Base-by-base conservation (phyloP, 2,888 invertebrate species). In the Agrotis exclamationis region DNA sequence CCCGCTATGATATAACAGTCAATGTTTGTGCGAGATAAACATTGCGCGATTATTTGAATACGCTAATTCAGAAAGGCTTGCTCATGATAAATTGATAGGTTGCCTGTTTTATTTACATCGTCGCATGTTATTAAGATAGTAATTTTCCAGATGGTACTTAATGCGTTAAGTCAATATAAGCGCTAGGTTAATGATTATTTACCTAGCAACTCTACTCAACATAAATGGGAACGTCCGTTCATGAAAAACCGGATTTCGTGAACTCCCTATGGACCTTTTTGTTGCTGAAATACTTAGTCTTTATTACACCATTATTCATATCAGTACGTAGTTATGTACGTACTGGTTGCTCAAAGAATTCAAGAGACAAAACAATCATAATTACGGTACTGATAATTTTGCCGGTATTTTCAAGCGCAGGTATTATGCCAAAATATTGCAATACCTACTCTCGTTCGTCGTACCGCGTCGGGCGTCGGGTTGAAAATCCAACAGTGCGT, bases 1-100 rank as follows among this genome's bases (percentile, higher is more conserved):
- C 69, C 56, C 24, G n/a, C 4, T 48, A 16, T 57, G 22, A 24
- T 58, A 51, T 64, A 58, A 59, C 47, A 59, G 64, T 48, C 28
- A 53, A 58, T 56, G n/a, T 64, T 62, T 64, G 54, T 63, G 39
- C 57, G 44, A 48, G 54, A 68, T 51, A 67, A 56, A 20, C 56
- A 53, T 16, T 53, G 48, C 3, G 47, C n/a, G 7, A 54, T 13
- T 63, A 53, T 48, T 56, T 64, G 16, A 1, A 9, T 72, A 51
- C 4, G 24, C 51, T 51, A 47, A 33, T 50, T 47, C 24, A 22
- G 22, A 44, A 48, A 24, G n/a, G 1, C 33, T 9, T 20, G 22
- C 16, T 6, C 20, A 28, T 7, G n/a, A 24, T 47, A 51, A 24
- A 44, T 63, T 48, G 33, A 7, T 33, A 33, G 28, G 28, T 7